These are phyloP conservation scores for Spheniscus mendiculus DNA, from an alignment of 2,113 vertebrate genomes.

Conservation along the genomic window DNA sequence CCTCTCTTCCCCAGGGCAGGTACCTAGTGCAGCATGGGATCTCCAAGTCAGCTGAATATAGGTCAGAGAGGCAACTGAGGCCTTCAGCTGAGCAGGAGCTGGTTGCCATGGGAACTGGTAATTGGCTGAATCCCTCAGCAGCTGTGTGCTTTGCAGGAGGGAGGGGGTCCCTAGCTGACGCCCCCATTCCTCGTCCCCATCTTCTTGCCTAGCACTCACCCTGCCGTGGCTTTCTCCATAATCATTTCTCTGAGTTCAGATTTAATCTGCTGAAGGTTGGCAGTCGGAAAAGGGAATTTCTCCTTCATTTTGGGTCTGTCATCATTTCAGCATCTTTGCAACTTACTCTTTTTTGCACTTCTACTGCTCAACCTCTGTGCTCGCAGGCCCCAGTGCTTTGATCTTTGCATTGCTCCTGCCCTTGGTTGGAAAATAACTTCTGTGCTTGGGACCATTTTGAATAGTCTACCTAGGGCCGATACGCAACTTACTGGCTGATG, in stretches of 20 bases:
- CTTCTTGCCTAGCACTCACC: neutral
- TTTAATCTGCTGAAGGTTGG: neutral
- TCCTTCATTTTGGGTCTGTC: neutral
- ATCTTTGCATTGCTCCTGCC: neutral
- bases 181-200: neutral
- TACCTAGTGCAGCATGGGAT: neutral
- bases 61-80: constrained; percentile 18
- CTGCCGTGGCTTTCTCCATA: neutral
- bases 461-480: neutral
- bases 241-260: neutral
- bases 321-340: neutral
- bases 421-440: neutral
- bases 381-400: neutral
- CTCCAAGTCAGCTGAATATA: neutral
- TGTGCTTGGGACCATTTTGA: neutral
- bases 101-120: constrained; percentile 44
- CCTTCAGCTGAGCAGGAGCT: neutral
- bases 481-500: neutral
- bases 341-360: neutral
- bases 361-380: neutral
- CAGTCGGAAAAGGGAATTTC: neutral
- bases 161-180: neutral
- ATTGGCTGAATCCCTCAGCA: constrained; percentile 13
- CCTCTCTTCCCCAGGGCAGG: neutral
- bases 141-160: neutral